Evolutionary conservation across 2,797 vertebrate species (phyloP), one percentile per base, ranked within the genome.

Genomic region (Alauda arvensis): DNA sequence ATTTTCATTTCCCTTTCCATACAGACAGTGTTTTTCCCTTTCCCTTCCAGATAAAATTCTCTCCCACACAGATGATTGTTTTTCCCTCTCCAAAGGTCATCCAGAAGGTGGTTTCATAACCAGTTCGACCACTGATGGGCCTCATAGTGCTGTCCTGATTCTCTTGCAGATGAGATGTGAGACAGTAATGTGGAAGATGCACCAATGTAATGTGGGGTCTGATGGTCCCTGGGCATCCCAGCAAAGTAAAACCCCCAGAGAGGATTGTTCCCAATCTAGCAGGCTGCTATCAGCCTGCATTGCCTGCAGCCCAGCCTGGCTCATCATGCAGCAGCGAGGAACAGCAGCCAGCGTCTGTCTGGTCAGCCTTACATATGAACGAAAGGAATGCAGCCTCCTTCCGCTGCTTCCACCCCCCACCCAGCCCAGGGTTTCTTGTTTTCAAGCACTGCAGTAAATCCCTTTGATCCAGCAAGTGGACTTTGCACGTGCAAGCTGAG

Each of bases 1-100:
- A 96, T 94, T 96, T 96, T 92, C 75, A 95, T 95, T 96, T 95
- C 94, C 93, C 91, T 85, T 95, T 95, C 93, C 80, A 96, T 87
- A 91, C 88, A 95, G 92, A 94, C 90, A 93, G 90, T 96, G 94
- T 96, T 96, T 96, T 96, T 92, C 88, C 93, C 82, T 82, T 92
- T 92, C 82, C 63, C 68, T 82, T 90, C 87, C 88, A 85, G 86
- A 80, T 93, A 78, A 76, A 89, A 86, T 92, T 95, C 69, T 92
- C 90, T 94, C 86, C 89, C 92, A 90, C 87, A 90, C 74, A 91
- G 29, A 90, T 51, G 88, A 85, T 39, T 70, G 40, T 77, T 93
- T 90, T 94, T 86, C 78, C 84, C 68, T 87, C 82, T 65, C 53
- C 69, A 76, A 66, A 83, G 79, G 84, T 88, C 74, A 87, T 83